Evolutionary conservation across 2,113 vertebrate genomes (phyloP).

Genomic region (Calonectris borealis): DNA sequence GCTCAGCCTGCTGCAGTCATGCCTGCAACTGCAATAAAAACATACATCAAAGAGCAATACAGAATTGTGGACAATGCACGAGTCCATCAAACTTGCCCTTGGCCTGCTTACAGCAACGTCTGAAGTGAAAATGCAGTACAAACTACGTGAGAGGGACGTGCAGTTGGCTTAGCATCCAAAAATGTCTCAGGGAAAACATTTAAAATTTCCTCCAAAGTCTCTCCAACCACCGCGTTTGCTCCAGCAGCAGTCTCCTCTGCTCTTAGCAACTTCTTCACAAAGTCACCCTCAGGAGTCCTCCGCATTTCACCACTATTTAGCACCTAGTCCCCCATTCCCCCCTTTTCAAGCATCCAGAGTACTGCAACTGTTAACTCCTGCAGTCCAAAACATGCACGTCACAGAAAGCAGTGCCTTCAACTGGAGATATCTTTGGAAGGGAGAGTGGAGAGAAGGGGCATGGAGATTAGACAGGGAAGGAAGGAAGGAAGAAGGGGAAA

Average conservation of each 20-base stretch:
- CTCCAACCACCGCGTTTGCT: neutral
- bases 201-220: neutral
- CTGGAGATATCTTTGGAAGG: neutral
- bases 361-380: neutral
- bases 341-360: neutral
- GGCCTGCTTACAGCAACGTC: neutral
- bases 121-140: neutral
- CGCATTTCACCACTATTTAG: neutral
- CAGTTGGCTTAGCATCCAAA: neutral
- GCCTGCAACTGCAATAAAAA: neutral
- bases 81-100: neutral
- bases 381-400: neutral
- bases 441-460: neutral
- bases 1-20: neutral
- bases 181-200: neutral
- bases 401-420: neutral
- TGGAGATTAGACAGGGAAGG: neutral
- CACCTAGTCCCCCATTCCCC: neutral
- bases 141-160: neutral
- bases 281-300: neutral
- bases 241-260: neutral
- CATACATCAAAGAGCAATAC: neutral
- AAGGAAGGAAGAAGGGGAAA: neutral
- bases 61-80: neutral
- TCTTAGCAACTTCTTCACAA: neutral